phyloP scores from a whole-genome alignment of 2,113 vertebrate genomes.

The Mystacornis crossleyi region DNA sequence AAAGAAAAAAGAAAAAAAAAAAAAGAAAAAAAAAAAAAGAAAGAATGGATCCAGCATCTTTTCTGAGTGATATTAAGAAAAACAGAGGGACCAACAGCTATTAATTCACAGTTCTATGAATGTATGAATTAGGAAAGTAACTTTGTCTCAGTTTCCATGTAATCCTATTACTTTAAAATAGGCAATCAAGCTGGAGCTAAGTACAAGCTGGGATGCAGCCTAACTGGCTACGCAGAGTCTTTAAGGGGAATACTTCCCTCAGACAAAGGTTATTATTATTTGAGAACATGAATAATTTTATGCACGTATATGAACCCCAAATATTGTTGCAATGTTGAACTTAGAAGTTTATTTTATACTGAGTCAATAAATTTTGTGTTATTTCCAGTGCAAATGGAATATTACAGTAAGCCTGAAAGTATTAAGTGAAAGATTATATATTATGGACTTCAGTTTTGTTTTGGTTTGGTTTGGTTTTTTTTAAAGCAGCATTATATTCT shows the following conservation, averaged over 20 bases:
- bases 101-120: not conserved
- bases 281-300: not conserved
- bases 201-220: not conserved
- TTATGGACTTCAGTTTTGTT: not conserved
- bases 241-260: not conserved
- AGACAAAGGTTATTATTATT: not conserved
- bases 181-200: not conserved
- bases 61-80: not conserved
- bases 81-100: not conserved
- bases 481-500: not conserved
- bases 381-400: not conserved
- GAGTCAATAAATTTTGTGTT: not conserved
- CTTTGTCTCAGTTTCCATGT: not conserved
- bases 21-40: not conserved
- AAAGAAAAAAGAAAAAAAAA: not conserved
- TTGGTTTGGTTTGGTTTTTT: not conserved
- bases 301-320: not conserved
- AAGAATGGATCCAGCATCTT: fast-evolving
- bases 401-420: not conserved
- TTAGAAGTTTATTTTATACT: not conserved
- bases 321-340: not conserved
- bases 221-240: not conserved
- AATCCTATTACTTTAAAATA: not conserved
- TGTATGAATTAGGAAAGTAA: not conserved
- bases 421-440: not conserved